Percentiles rank a stretch among this genome's conserved stretches.
These are phyloP conservation scores for Hycleus cichorii DNA, from an alignment of 1,140 invertebrate species.

Conservation along the genomic window DNA sequence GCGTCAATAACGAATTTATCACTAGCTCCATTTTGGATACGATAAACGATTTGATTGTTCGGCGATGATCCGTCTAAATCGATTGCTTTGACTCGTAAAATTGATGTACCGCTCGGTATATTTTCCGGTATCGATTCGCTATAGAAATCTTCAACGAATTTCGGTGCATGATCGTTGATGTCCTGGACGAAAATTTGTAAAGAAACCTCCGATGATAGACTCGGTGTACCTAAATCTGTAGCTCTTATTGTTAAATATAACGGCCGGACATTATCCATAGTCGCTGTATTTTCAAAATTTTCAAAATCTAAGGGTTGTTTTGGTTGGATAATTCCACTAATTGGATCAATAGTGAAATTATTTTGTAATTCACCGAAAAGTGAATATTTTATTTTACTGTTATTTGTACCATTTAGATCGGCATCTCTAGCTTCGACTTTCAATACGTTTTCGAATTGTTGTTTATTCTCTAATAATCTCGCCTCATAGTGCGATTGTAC, in stretches of 20 bases:
- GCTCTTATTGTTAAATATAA: constrained; percentile 72
- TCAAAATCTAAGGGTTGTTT: constrained; percentile 73
- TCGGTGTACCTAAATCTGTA: constrained; percentile 69
- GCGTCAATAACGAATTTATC: constrained; percentile 90
- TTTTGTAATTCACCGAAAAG: constrained; percentile 61
- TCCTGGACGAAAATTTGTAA: constrained; percentile 80
- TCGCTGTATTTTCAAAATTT: constrained; percentile 49
- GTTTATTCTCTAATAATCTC: constrained; percentile 71
- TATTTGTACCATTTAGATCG: constrained; percentile 82
- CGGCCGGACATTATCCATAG: constrained; percentile 53
- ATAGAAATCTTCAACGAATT: constrained; percentile 70
- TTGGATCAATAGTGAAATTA: constrained; percentile 77
- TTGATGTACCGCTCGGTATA: constrained; percentile 65
- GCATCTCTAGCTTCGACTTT: constrained; percentile 74
- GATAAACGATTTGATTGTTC: constrained; percentile 80
- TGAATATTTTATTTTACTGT: constrained; percentile 75
- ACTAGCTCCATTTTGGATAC: constrained; percentile 76
- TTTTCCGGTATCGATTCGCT: constrained; percentile 75
- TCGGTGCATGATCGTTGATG: constrained; percentile 77
- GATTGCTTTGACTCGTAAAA: constrained; percentile 72
- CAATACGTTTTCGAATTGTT: constrained; percentile 67
- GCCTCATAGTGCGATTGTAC: constrained; percentile 77
- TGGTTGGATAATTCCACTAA: constrained; percentile 63
- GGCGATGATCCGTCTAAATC: constrained; percentile 80
- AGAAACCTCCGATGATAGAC: constrained; percentile 63